phyloP scores from a whole-genome alignment of 2,797 vertebrate species.

The Polyboroides typus region DNA sequence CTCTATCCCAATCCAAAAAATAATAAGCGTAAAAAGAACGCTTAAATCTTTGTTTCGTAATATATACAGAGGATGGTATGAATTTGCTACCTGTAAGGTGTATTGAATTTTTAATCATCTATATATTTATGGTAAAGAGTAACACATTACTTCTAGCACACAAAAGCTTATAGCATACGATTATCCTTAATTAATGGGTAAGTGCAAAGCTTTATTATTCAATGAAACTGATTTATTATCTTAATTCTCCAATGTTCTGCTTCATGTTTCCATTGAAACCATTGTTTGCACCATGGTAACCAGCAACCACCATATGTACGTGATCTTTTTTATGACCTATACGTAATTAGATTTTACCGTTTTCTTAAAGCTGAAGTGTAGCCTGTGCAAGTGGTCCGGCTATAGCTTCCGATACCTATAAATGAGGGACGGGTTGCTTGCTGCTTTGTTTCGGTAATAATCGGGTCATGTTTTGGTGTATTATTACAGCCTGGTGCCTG shows the following conservation, averaged over 20 bases:
- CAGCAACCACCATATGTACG: conserved; percentile 59
- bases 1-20: conserved; percentile 30
- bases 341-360: conserved; percentile 77
- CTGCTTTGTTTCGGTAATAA: background rate
- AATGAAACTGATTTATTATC: conserved; percentile 78
- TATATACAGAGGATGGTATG: background rate
- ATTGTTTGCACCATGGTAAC: conserved; percentile 72
- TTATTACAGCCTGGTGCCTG: background rate
- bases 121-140: conserved; percentile 67
- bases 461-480: background rate
- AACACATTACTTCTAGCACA: conserved; percentile 72
- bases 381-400: background rate
- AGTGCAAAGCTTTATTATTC: conserved; percentile 74
- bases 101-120: conserved; percentile 69
- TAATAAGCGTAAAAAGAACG: background rate
- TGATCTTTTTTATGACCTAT: conserved; percentile 72
- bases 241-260: conserved; percentile 73
- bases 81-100: conserved; percentile 58
- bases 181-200: conserved; percentile 80
- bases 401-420: background rate
- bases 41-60: conserved; percentile 13
- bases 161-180: conserved; percentile 74
- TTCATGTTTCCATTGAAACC: conserved; percentile 71
- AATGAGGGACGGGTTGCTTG: background rate
- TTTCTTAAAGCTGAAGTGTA: conserved; percentile 65